Evolutionary conservation across 2,113 vertebrate genomes (phyloP).

Genomic region (Dasyprocta punctata): DNA sequence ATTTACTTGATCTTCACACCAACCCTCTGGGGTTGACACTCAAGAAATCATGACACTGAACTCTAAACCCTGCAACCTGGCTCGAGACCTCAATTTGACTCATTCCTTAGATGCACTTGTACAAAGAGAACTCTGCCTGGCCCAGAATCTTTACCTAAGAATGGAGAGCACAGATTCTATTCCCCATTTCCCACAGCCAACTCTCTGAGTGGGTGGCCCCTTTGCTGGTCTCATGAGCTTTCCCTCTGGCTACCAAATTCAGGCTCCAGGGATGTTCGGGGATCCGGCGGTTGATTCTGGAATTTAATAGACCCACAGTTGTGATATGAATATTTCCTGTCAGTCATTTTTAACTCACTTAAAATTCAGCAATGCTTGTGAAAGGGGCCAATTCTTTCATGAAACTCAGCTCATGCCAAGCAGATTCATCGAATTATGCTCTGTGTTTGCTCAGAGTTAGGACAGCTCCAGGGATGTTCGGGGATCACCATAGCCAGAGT

Average conservation of each 20-base stretch:
- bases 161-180: neutral
- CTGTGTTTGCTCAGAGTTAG: neutral
- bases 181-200: neutral
- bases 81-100: neutral
- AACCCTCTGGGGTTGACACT: neutral
- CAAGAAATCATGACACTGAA: neutral
- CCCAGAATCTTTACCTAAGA: neutral
- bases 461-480: neutral
- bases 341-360: neutral
- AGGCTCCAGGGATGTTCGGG: too few species aligned
- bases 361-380: neutral
- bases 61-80: too few species aligned
- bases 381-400: too few species aligned
- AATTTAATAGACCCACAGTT: neutral
- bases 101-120: neutral
- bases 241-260: neutral
- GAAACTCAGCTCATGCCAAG: neutral
- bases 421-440: neutral
- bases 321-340: neutral
- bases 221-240: neutral
- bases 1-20: neutral
- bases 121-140: neutral
- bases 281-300: too few species aligned
- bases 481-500: neutral
- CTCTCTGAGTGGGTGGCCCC: neutral